Conservation (phyloP, 2,888 invertebrate species). For the Sarcophaga variegata region DNA sequence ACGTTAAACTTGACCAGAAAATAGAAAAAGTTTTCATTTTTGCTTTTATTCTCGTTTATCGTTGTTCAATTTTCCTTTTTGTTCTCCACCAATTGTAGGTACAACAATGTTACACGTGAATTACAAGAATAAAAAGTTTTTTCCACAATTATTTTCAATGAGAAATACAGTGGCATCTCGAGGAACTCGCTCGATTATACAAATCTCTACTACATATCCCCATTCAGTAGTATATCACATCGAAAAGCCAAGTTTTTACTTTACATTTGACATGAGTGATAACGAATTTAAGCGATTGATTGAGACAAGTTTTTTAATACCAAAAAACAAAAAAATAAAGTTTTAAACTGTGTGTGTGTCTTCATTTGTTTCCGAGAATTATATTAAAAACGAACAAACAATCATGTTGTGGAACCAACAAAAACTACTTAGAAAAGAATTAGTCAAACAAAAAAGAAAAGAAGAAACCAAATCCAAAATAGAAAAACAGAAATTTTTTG, state of each 20-base stretch:
- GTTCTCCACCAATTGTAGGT: not conserved
- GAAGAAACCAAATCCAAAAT: not conserved
- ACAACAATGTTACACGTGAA: not conserved
- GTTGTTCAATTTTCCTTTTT: not conserved
- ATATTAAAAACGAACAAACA: not conserved
- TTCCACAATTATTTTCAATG: constrained; percentile 20
- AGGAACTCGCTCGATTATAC: not conserved
- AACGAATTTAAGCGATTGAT: constrained; percentile 41
- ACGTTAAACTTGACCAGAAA: constrained; percentile 37
- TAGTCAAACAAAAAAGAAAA: not conserved
- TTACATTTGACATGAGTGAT: constrained; percentile 1
- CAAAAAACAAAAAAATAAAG: constrained; percentile 38
- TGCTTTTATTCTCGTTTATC: not conserved
- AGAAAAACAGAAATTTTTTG: constrained; percentile 8
- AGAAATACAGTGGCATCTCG: constrained; percentile 3
- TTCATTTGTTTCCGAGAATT: constrained; percentile 23
- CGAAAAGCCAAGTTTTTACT: not conserved
- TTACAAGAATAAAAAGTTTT: constrained; percentile 39
- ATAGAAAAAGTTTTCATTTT: constrained; percentile 22
- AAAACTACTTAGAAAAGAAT: constrained; percentile 38
- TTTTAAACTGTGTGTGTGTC: constrained; percentile 38
- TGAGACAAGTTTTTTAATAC: constrained; percentile 25
- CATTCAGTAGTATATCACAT: too few relatives aligned
- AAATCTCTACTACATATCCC: too few relatives aligned
- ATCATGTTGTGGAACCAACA: not conserved